These are phyloP conservation scores for Mystacides longicornis DNA, from an alignment of 2,888 invertebrate genomes.

Conservation along the genomic window DNA sequence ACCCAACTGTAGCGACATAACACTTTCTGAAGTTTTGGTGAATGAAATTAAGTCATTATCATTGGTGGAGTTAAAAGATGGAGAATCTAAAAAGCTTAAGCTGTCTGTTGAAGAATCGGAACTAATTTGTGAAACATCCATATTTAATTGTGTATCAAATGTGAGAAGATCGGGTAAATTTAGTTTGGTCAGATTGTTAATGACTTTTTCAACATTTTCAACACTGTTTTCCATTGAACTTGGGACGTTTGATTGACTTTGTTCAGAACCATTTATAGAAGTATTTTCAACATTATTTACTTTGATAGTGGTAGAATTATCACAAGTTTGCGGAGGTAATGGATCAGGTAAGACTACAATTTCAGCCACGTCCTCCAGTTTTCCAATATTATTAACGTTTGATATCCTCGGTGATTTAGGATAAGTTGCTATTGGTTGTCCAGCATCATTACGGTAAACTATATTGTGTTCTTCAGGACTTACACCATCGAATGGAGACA, in stretches of 20 bases:
- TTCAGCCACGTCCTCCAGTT: slow-evolving; percentile 16
- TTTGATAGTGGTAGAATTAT: neutral
- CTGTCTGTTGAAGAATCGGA: slow-evolving; percentile 19
- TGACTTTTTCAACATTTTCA: neutral
- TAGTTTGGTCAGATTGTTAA: slow-evolving; percentile 8
- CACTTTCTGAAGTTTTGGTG: neutral
- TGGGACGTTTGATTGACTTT: neutral
- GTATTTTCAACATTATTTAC: neutral
- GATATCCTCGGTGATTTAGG: neutral
- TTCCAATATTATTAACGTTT: neutral
- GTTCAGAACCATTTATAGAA: neutral
- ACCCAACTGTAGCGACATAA: neutral
- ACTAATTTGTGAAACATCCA: slow-evolving; percentile 19
- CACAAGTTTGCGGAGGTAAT: neutral
- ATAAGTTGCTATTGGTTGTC: slow-evolving; percentile 3
- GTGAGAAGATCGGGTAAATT: slow-evolving; percentile 23
- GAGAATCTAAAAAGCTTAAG: slow-evolving; percentile 16
- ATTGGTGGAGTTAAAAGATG: neutral
- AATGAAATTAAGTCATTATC: neutral
- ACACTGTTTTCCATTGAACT: slow-evolving; percentile 7
- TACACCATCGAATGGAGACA: slow-evolving; percentile 17
- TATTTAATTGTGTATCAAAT: slow-evolving; percentile 12
- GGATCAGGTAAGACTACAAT: slow-evolving; percentile 18
- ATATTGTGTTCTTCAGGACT: slow-evolving; percentile 16
- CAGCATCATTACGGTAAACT: slow-evolving; percentile 10